Conservation (phyloP, 1,140 invertebrate genomes). For the Pomacea maculata region DNA sequence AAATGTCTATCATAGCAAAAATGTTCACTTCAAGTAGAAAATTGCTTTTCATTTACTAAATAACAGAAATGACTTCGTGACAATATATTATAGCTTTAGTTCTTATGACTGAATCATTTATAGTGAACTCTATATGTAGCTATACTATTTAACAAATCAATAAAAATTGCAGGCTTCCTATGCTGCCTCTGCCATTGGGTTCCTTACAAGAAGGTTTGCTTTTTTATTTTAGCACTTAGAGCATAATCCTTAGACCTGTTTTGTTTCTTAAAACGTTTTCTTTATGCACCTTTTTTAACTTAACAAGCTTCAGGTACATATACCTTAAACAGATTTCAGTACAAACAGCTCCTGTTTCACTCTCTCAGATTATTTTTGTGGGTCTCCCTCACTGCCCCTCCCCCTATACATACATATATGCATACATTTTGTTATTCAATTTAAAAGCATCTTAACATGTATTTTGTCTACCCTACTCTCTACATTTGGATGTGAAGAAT, state of each 20-base stretch:
- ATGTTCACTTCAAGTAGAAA: not conserved
- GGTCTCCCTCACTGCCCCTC: not conserved
- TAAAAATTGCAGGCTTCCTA: conserved; percentile 76
- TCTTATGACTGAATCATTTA: not conserved
- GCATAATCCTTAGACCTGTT: not conserved
- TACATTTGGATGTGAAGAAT: no score
- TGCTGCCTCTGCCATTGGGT: conserved; percentile 90
- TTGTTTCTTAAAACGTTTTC: not conserved
- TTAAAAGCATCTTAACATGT: not conserved
- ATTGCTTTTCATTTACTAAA: not conserved
- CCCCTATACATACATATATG: not conserved
- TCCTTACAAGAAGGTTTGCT: conserved; percentile 65
- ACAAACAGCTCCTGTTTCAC: no score
- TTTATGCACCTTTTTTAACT: no score
- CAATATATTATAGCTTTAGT: no score
- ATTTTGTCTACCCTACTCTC: not conserved
- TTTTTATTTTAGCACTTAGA: not conserved
- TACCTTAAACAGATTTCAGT: no score
- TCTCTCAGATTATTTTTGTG: no score
- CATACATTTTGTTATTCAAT: not conserved
- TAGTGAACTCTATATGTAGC: not conserved
- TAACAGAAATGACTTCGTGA: no score
- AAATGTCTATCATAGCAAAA: not conserved
- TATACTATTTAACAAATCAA: not conserved
- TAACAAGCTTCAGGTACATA: not conserved